These are phyloP conservation scores for Adelognathus sp. DNA, from an alignment of 2,888 invertebrate genomes.

Conservation along the genomic window DNA sequence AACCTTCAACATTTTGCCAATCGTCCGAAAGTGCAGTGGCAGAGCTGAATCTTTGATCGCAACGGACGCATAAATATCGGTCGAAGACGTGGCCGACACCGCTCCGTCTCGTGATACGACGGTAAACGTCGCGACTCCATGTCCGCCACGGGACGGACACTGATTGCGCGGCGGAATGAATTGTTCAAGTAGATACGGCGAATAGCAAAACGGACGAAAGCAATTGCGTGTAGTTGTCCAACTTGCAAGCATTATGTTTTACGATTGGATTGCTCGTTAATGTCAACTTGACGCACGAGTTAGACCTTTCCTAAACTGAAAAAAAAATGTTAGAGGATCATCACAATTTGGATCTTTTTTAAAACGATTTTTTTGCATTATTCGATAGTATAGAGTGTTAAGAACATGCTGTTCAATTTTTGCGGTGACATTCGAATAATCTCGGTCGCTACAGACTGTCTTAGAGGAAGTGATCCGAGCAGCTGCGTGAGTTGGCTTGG, in stretches of 20 bases:
- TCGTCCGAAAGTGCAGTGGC: constrained; percentile 8
- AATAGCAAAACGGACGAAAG: constrained; percentile 44
- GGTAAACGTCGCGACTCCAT: constrained; percentile 1
- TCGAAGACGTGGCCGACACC: constrained; percentile 40
- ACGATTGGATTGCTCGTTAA: constrained; percentile 18
- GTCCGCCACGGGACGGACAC: constrained; percentile 4
- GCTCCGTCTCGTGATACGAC: constrained; percentile 33
- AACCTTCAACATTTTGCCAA: constrained; percentile 8
- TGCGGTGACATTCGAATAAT: no score
- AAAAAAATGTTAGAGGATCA: no score
- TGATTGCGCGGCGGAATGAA: constrained; percentile 28
- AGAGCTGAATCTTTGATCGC: constrained; percentile 36
- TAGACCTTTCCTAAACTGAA: no score
- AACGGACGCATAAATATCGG: constrained; percentile 59
- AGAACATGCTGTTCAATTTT: no score
- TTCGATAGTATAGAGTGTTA: no score
- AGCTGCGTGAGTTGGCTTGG: no score
- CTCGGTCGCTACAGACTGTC: no score
- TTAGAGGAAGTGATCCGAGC: no score
- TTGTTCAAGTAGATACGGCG: constrained; percentile 40
- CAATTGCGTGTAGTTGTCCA: constrained; percentile 49
- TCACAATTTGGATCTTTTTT: no score
- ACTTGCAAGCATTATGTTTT: constrained; percentile 1
- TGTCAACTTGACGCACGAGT: background rate
- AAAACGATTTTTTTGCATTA: no score